phyloP scores from a whole-genome alignment of 2,797 vertebrate genomes.

The Pseudotriccus pelzelni region DNA sequence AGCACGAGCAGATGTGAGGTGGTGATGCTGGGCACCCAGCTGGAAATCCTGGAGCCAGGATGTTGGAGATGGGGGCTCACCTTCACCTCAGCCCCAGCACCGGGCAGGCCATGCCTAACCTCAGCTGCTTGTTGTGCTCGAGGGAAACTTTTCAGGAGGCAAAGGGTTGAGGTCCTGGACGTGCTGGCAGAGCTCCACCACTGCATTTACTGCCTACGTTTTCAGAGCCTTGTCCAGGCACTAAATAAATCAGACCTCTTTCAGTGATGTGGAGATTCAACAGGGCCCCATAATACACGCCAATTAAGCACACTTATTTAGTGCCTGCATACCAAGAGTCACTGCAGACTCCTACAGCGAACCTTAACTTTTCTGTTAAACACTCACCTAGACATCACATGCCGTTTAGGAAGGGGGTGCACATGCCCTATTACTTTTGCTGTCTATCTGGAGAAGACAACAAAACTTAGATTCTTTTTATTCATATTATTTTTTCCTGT shows the following conservation, averaged over 20 bases:
- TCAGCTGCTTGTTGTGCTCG: rapidly evolving
- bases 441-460: background rate
- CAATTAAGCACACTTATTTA: background rate
- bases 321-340: background rate
- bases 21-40: background rate
- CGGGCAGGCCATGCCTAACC: background rate
- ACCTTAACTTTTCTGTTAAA: background rate
- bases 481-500: background rate
- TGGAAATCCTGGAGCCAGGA: background rate
- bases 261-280: background rate
- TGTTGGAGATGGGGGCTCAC: background rate
- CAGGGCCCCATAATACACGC: background rate
- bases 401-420: background rate
- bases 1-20: background rate
- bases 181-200: background rate
- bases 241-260: background rate
- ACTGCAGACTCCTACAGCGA: background rate
- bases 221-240: background rate
- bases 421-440: background rate
- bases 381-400: background rate
- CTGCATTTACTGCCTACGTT: background rate
- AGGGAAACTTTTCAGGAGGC: background rate
- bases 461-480: background rate
- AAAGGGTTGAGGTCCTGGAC: background rate
- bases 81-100: background rate